These are phyloP conservation scores for Xylocopa sonorina DNA, from an alignment of 1,140 invertebrate genomes.

Conservation along the genomic window DNA sequence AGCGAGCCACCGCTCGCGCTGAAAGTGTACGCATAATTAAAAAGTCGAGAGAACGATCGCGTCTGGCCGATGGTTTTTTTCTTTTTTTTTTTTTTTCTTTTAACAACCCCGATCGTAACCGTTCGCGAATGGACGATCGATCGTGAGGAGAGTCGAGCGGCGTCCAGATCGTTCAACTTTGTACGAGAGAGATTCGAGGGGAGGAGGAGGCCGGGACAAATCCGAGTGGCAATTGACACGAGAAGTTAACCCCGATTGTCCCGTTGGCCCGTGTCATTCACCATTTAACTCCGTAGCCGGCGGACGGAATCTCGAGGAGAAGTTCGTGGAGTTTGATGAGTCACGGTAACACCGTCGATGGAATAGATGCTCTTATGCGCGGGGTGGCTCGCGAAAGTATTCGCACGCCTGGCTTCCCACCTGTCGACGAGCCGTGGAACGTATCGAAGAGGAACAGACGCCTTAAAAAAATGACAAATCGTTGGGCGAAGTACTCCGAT, in stretches of 20 bases:
- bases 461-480: too few relatives aligned
- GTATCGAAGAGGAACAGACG: too few relatives aligned
- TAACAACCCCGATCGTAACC: neutral
- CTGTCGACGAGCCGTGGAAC: too few relatives aligned
- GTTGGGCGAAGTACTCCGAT: too few relatives aligned
- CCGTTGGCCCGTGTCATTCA: slow-evolving; percentile 62
- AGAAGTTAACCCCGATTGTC: slow-evolving; percentile 73
- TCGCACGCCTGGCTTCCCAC: too few relatives aligned
- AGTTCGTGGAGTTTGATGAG: slow-evolving; percentile 40
- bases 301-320: slow-evolving; percentile 33
- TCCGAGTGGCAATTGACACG: slow-evolving; percentile 74
- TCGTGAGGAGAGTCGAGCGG: slow-evolving; percentile 17
- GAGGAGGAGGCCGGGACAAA: slow-evolving; percentile 40
- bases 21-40: too few relatives aligned
- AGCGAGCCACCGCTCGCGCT: too few relatives aligned
- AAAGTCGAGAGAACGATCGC: too few relatives aligned
- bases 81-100: too few relatives aligned
- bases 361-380: neutral
- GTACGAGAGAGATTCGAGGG: slow-evolving; percentile 20
- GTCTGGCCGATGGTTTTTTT: too few relatives aligned
- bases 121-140: slow-evolving; percentile 4
- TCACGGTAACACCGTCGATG: slow-evolving; percentile 40
- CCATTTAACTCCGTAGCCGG: slow-evolving; percentile 64
- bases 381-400: too few relatives aligned
- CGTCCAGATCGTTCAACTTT: slow-evolving; percentile 3